Evolutionary conservation across 2,797 vertebrate species (phyloP), one percentile per base, ranked within the genome.

Genomic region (Novumbra hubbsi): DNA sequence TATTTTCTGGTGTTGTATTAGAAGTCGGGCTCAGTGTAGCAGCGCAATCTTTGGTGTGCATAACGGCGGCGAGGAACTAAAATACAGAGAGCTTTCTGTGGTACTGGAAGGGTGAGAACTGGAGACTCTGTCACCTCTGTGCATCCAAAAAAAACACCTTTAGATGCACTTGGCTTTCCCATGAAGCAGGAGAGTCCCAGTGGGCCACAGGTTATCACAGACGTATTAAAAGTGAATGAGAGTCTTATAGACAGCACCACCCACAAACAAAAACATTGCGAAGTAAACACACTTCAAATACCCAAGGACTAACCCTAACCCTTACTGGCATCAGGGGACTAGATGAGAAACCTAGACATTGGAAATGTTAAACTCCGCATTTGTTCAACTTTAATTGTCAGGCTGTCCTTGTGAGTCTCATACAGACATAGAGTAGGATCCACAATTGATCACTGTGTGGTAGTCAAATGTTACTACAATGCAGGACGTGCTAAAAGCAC

Each of bases 141-240:
- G 21, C 55, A 60, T 60, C 21, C 55, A 24, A 60, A 27, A 27
- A 21, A 60, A 60, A 27, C 55, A 27, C 55, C 21, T 60, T 60
- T 14, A 4, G 21, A 60, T 27, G 55, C 55, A 24, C 38, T 41
- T 21, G 19, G 19, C n/a, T 67, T 21, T 67, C 7, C 55, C 11
- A 0, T 3, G 62, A 32, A 64, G 15, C 28, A 30, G 62, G 27
- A 15, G 16, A 16, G 45, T 15, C 68, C 68, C 68, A 52, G 28
- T 8, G 27, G 68, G 15, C 48, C 27, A 17, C 68, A 52, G 16
- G 67, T 70, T 69, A 76, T 73, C 74, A 63, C 63, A 72, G 70
- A 52, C 50, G 38, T 76, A 79, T 82, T 82, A 82, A 78, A 76
- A 77, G 38, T 78, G 72, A 79, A 79, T 77, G 78, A 78, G 75